A percentile compares a stretch with the other conserved stretches of the same genome.
These are phyloP conservation scores for Melanotaenia trifasciata DNA, from an alignment of 2,797 vertebrate species.

Conservation along the genomic window DNA sequence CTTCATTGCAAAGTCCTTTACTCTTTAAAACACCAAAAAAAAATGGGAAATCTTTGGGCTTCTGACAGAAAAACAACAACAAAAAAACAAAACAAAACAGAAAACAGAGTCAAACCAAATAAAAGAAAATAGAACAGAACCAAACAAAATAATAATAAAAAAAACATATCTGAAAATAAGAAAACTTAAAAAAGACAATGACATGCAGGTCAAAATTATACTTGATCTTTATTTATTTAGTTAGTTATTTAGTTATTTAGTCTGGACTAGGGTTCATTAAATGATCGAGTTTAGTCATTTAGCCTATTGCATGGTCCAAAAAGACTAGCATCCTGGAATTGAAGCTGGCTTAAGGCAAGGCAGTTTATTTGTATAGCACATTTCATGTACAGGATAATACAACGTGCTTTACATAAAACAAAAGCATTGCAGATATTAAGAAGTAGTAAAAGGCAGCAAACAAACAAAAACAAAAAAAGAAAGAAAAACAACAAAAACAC, in stretches of 20 bases:
- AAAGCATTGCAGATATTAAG: too few species aligned
- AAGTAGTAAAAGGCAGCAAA: neutral
- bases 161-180: neutral
- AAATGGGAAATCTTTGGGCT: neutral
- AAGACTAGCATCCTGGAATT: neutral
- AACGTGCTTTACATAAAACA: too few species aligned
- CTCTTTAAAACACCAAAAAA: neutral
- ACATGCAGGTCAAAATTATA: neutral
- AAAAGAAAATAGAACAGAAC: neutral
- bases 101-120: too few species aligned
- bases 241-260: too few species aligned
- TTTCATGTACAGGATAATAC: too few species aligned
- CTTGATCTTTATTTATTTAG: too few species aligned
- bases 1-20: constrained; percentile 1
- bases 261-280: too few species aligned
- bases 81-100: neutral
- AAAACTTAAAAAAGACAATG: neutral
- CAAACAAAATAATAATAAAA: neutral
- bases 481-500: neutral
- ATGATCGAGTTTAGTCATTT: too few species aligned
- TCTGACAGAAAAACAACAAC: neutral
- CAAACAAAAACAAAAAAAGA: neutral
- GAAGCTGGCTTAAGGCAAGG: neutral
- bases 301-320: neutral
- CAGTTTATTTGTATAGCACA: too few species aligned